Conservation (phyloP, 2,113 vertebrate genomes). For the Barbus barbus region DNA sequence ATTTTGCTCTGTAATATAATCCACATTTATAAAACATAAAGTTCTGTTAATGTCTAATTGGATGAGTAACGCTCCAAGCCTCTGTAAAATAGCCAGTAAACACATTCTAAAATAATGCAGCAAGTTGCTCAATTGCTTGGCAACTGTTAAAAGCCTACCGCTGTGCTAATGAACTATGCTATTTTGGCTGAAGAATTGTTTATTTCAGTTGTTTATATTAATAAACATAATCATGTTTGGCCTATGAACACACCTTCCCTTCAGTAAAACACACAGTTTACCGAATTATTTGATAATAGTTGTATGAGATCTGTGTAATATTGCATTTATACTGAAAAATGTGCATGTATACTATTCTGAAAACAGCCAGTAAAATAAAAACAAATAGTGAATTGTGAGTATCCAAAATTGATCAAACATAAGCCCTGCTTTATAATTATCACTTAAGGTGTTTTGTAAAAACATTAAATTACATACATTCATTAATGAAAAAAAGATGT, state of each 20-base stretch:
- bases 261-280: background rate
- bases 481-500: background rate
- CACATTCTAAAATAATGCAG: background rate
- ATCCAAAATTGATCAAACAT: background rate
- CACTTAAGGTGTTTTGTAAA: background rate
- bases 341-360: background rate
- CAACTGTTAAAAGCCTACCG: too few species aligned
- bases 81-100: background rate
- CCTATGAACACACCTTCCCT: background rate
- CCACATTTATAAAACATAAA: background rate
- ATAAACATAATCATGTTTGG: background rate
- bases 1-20: background rate
- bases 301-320: too few species aligned
- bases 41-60: background rate
- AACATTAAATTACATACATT: background rate
- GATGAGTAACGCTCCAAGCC: background rate
- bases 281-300: background rate
- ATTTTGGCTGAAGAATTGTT: background rate
- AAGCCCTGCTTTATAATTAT: background rate
- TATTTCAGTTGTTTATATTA: background rate
- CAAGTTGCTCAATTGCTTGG: background rate
- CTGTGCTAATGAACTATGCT: background rate
- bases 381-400: background rate
- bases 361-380: too few species aligned
- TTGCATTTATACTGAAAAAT: too few species aligned